Conservation (phyloP, 2,797 vertebrate genomes). For the Etheostoma perlongum region DNA sequence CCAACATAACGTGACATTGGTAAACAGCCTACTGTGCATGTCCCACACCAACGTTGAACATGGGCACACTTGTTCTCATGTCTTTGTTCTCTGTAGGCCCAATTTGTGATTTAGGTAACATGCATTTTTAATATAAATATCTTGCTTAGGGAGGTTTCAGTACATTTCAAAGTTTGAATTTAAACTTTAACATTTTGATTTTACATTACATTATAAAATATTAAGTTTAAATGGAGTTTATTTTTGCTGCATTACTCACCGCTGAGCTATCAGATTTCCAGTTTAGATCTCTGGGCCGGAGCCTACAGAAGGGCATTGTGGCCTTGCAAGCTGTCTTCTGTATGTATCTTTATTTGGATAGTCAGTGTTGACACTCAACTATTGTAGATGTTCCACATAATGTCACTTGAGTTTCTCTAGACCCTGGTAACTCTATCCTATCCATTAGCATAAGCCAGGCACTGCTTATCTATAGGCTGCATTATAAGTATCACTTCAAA, state of each 20-base stretch:
- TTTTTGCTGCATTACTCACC: conserved; percentile 49
- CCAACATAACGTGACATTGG: not conserved
- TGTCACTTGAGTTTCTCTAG: conserved; percentile 37
- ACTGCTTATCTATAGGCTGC: conserved; percentile 23
- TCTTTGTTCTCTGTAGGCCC: not conserved
- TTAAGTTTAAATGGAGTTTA: conserved; percentile 43
- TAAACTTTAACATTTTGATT: not conserved
- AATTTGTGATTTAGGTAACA: not conserved
- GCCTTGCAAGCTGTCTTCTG: conserved; percentile 50
- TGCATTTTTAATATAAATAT: not conserved
- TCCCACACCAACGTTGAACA: not conserved
- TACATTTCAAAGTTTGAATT: not conserved
- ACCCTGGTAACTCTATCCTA: conserved; percentile 38
- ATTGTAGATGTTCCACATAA: conserved; percentile 43
- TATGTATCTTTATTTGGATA: conserved; percentile 57
- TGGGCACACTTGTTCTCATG: not conserved
- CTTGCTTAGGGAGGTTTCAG: not conserved
- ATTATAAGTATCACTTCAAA: conserved; percentile 14
- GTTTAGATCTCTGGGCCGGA: conserved; percentile 50
- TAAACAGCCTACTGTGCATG: not conserved
- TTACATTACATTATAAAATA: not conserved
- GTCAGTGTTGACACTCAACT: conserved; percentile 35
- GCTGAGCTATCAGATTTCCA: conserved; percentile 48
- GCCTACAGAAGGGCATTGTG: conserved; percentile 66
- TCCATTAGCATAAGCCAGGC: not conserved